Percentiles rank a stretch among this genome's conserved stretches.
phyloP scores from a whole-genome alignment of 1,140 invertebrate species.

The Lasaia peninsularis region DNA sequence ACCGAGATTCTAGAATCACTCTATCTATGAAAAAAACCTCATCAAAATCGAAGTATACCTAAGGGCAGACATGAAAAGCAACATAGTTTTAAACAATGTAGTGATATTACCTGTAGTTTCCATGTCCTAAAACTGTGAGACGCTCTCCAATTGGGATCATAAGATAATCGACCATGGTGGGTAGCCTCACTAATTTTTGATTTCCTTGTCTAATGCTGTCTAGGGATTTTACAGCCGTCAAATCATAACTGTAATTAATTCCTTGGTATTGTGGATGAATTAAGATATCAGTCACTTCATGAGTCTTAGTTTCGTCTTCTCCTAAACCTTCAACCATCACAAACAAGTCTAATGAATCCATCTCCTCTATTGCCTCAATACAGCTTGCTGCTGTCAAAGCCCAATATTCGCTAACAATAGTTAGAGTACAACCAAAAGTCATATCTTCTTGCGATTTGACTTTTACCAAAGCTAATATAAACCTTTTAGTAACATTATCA shows the following conservation, averaged over 20 bases:
- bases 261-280: conserved; percentile 51
- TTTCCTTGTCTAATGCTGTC: conserved; percentile 17
- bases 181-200: conserved; percentile 21
- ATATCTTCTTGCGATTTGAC: conserved; percentile 34
- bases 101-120: conserved; percentile 38
- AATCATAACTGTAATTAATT: conserved; percentile 40
- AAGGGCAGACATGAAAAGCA: too few species aligned
- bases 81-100: too few species aligned
- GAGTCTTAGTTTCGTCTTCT: conserved; percentile 20
- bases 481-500: conserved; percentile 17
- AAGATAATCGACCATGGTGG: conserved; percentile 40
- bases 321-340: conserved; percentile 44
- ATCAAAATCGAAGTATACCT: too few species aligned
- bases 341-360: conserved; percentile 49
- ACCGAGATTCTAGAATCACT: too few species aligned
- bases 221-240: conserved; percentile 42
- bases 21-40: too few species aligned
- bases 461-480: conserved; percentile 50
- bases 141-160: conserved; percentile 43
- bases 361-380: conserved; percentile 52
- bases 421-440: conserved; percentile 50
- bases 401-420: conserved; percentile 45
- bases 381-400: conserved; percentile 61
- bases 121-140: conserved; percentile 44
- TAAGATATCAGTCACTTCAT: conserved; percentile 39